Conservation (phyloP, 2,113 vertebrate species). For the Istiophorus platypterus region DNA sequence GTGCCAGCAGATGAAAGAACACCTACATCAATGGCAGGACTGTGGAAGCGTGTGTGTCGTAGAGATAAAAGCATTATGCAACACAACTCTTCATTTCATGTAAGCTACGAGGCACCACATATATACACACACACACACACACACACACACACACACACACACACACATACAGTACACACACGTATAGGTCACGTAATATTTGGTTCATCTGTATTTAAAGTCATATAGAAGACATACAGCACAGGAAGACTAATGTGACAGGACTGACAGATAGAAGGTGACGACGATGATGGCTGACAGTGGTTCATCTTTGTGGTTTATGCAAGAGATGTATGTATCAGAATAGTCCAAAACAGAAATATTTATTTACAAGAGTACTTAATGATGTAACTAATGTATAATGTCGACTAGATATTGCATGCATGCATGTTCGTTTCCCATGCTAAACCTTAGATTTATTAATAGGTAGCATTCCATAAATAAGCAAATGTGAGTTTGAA, state of each 20-base stretch:
- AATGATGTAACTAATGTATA: no score
- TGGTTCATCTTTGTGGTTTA: not conserved
- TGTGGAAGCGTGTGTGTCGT: conserved; percentile 40
- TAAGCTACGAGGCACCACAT: conserved; percentile 10
- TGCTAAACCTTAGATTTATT: not conserved
- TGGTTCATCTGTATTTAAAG: conserved; percentile 4
- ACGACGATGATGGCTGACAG: conserved; percentile 44
- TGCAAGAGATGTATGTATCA: not conserved
- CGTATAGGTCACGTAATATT: conserved; percentile 25
- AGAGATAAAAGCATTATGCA: conserved; percentile 70
- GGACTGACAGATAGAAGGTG: conserved; percentile 43
- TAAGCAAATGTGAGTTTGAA: not conserved
- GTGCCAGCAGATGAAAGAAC: conserved; percentile 67
- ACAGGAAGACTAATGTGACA: conserved; percentile 39
- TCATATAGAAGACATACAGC: conserved; percentile 16
- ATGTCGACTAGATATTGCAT: not conserved
- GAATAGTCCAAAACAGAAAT: not conserved
- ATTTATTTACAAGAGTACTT: not conserved
- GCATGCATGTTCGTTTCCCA: not conserved
- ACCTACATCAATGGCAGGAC: conserved; percentile 68
- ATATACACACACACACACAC: not conserved
- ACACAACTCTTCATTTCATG: conserved; percentile 41
- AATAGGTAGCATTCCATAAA: not conserved
- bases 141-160: not conserved
- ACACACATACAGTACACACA: conserved; percentile 10